These are phyloP conservation scores for Bergia puertoricense DNA, from an alignment of 92 coral and sea anemone genomes.

Conservation along the genomic window DNA sequence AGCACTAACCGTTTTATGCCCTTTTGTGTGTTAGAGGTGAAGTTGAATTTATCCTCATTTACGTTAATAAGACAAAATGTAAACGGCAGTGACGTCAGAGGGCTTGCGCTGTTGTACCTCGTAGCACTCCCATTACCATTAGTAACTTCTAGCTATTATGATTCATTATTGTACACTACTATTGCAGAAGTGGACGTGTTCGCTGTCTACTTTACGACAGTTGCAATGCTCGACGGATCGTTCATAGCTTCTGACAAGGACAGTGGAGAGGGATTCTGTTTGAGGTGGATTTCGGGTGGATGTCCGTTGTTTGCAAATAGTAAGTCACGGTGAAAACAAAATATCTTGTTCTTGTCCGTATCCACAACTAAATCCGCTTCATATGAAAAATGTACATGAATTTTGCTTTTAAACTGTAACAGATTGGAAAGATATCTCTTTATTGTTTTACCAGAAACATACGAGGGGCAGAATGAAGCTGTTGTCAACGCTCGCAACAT, in stretches of 20 bases:
- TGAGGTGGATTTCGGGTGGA: neutral
- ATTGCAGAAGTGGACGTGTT: neutral
- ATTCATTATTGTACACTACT: neutral
- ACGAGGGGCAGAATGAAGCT: neutral
- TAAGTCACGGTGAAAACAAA: neutral
- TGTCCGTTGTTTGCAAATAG: neutral
- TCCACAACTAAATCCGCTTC: neutral
- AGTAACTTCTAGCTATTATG: no score
- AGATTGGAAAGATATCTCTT: neutral
- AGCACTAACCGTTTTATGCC: no score
- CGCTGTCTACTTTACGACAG: neutral
- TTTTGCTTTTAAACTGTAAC: neutral
- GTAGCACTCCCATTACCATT: no score
- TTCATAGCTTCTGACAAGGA: neutral
- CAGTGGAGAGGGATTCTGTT: neutral
- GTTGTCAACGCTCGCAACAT: neutral
- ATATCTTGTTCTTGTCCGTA: neutral
- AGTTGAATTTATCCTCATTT: no score
- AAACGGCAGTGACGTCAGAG: no score
- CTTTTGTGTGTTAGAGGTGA: no score
- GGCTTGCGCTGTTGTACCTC: no score
- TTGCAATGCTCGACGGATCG: neutral
- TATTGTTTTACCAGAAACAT: neutral
- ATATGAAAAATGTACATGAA: no score
- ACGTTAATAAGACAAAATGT: no score